Evolutionary conservation across 2,888 invertebrate species (phyloP).

Genomic region (Caenorhabditis afra): DNA sequence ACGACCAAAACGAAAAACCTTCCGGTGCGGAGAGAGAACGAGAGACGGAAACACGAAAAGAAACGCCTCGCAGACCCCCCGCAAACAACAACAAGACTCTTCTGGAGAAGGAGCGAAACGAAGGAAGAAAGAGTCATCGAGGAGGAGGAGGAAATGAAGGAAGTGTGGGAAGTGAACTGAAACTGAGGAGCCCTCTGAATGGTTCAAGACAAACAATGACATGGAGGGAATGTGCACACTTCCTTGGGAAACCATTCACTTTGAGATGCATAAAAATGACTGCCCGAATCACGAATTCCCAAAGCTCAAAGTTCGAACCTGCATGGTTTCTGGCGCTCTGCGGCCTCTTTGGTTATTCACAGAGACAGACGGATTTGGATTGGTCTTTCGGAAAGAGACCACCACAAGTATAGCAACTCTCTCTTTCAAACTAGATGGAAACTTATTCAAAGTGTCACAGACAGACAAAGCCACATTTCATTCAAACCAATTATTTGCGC

Average conservation of each 20-base stretch:
- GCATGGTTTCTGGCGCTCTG: too few relatives aligned
- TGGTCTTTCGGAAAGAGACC: constrained; percentile 8
- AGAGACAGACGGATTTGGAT: not conserved
- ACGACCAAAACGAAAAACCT: not conserved
- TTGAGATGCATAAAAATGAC: too few relatives aligned
- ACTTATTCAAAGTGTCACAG: too few relatives aligned
- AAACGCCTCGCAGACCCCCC: not conserved
- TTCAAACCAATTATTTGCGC: constrained; percentile 38
- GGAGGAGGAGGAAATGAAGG: constrained; percentile 6
- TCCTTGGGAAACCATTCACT: too few relatives aligned
- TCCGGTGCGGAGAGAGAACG: not conserved
- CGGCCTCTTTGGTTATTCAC: not conserved
- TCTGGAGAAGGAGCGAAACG: constrained; percentile 8
- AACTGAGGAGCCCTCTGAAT: too few relatives aligned
- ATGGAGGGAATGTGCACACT: too few relatives aligned
- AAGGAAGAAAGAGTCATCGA: not conserved
- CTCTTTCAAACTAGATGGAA: too few relatives aligned
- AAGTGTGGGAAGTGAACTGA: too few relatives aligned
- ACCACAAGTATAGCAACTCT: too few relatives aligned
- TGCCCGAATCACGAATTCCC: too few relatives aligned
- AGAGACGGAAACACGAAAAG: constrained; percentile 8
- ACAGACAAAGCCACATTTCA: not conserved
- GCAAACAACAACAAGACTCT: constrained; percentile 9
- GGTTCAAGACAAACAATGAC: too few relatives aligned
- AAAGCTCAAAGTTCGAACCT: not conserved